Conservation (phyloP, 2,113 vertebrate species). For the Pseudopipra pipra region DNA sequence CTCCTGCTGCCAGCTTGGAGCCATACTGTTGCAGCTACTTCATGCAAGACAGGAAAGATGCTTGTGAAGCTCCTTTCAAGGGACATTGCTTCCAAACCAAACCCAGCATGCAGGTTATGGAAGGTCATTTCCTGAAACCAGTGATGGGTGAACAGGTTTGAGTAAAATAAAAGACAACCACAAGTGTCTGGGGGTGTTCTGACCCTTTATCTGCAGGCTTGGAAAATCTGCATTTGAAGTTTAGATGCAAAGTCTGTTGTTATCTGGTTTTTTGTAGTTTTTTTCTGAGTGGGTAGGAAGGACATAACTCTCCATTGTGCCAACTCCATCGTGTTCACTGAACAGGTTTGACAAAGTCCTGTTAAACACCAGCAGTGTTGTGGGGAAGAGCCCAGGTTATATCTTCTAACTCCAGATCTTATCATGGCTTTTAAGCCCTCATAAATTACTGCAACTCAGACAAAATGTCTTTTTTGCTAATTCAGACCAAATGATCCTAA, state of each 20-base stretch:
- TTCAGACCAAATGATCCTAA: conserved; percentile 11
- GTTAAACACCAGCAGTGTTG: neutral
- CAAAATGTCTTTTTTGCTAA: neutral
- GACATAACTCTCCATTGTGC: neutral
- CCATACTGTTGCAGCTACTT: neutral
- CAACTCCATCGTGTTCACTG: neutral
- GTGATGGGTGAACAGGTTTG: neutral
- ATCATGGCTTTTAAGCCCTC: neutral
- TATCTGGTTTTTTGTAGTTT: neutral
- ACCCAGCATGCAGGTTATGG: neutral
- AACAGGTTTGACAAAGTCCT: neutral
- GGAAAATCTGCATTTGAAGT: neutral
- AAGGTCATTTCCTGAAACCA: neutral
- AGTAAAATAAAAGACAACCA: neutral
- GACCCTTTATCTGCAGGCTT: neutral
- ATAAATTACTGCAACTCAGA: neutral
- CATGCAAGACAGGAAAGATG: neutral
- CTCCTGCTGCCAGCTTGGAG: neutral
- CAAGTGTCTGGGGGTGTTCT: neutral
- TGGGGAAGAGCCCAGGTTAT: neutral
- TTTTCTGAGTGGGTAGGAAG: neutral
- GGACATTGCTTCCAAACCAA: conserved; percentile 16
- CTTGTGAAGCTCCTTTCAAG: conserved; percentile 37
- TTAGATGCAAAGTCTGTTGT: neutral
- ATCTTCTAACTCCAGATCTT: neutral